Evolutionary conservation across 2,113 vertebrate genomes (phyloP), one percentile per base, ranked within the genome.

Genomic region (Cettia cetti): DNA sequence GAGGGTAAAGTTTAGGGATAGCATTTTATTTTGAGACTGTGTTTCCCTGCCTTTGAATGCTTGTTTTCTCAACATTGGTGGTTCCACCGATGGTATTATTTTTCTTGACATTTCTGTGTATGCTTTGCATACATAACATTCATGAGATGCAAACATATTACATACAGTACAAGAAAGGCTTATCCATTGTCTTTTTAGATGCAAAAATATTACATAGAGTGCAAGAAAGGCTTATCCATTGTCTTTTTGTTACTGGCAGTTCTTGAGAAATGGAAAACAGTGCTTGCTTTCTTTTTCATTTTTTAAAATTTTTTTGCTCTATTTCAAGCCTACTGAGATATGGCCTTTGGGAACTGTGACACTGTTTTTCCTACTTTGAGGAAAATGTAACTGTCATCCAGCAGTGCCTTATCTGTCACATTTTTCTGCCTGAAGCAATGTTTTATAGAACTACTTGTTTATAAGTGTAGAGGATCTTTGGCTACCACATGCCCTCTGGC

Each of bases 331-430:
- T 63, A n/a, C 56, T 37, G 70, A 72, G 57, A 87, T 85, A 54
- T 9, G 63, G 50, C 89, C 84, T 92, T 85, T 77, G 91, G 93
- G 86, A 95, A 19, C 69, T 65, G 71, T 2, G 11, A 61, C 84
- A 89, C 61, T 96, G 74, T 94, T 94, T 94, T 94, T 92, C 76
- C 63, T 76, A 5, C 81, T 97, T 79, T 80, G 86, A 91, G 66
- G 63, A 77, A 82, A 96, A 96, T 85, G 45, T 87, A 87, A 39
- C 56, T 94, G 81, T 89, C 49, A 61, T 69, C 69, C 84, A 87
- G 64, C 59, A 87, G 54, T 91, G 74, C 75, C 70, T 92, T 92
- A 95, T 92, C 93, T 92, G 86, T 63, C 81, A 47, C 56, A 77
- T 94, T 91, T 95, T 66, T 95, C 50, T 86, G 47, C 75, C 75